These are phyloP conservation scores for Crocuta crocuta DNA, from an alignment of 2,113 vertebrate species.

Conservation along the genomic window DNA sequence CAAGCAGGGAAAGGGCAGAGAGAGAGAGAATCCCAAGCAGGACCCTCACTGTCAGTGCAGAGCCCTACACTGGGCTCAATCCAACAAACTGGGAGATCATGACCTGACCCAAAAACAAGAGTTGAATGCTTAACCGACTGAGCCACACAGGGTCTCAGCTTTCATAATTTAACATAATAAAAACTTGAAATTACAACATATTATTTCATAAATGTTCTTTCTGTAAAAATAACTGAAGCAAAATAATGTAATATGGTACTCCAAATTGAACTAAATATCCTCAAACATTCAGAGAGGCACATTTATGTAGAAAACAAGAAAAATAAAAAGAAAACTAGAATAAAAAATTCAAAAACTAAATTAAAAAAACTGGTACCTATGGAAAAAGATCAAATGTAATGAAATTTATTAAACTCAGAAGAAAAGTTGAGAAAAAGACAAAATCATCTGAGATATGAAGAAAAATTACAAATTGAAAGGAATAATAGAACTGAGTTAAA, in stretches of 20 bases:
- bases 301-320: not conserved
- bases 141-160: not conserved
- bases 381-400: not conserved
- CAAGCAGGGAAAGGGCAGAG: no score
- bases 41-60: no score
- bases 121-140: no score
- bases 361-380: not conserved
- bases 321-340: not conserved
- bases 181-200: not conserved
- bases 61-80: no score
- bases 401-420: not conserved
- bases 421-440: not conserved
- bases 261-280: not conserved
- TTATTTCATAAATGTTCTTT: not conserved
- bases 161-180: not conserved
- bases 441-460: not conserved
- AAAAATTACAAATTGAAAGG: not conserved
- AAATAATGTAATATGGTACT: not conserved
- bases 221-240: not conserved
- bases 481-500: not conserved
- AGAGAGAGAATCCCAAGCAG: no score
- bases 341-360: not conserved
- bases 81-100: no score
- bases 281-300: not conserved
- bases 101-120: no score